Evolutionary conservation across 1,140 invertebrate genomes (phyloP).

Genomic region (Bombus affinis): DNA sequence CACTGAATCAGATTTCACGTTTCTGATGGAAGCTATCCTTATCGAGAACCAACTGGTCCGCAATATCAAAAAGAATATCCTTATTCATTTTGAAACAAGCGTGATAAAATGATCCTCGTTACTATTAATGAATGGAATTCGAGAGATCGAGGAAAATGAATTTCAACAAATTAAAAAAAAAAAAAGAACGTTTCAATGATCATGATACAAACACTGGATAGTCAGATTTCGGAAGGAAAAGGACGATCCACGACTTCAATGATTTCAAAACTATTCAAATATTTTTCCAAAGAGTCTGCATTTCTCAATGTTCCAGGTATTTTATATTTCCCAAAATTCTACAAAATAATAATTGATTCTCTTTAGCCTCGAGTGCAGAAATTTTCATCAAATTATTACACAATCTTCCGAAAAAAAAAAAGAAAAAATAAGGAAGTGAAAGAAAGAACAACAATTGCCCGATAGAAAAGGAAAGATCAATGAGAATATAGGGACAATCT

Average conservation of each 20-base stretch:
- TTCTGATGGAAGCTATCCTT: neutral
- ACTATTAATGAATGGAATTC: neutral
- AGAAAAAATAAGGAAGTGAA: neutral
- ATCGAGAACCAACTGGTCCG: neutral
- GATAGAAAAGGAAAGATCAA: neutral
- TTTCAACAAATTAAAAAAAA: too few species aligned
- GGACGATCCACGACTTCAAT: neutral
- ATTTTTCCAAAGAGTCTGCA: neutral
- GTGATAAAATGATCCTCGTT: neutral
- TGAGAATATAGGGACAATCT: neutral
- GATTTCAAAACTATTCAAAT: neutral
- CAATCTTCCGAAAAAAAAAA: neutral
- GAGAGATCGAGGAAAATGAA: too few species aligned
- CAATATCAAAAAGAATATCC: neutral
- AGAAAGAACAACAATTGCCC: neutral
- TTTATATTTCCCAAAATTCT: neutral
- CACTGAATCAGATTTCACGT: neutral
- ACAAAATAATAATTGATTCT: neutral
- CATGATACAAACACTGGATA: neutral
- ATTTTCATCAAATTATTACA: too few species aligned
- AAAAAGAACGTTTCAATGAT: neutral
- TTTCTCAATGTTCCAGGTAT: neutral
- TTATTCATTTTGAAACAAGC: neutral
- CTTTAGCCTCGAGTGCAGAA: neutral
- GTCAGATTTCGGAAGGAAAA: neutral